These are phyloP conservation scores for Notocelia uddmanniana DNA, from an alignment of 2,888 invertebrate species.

Conservation along the genomic window DNA sequence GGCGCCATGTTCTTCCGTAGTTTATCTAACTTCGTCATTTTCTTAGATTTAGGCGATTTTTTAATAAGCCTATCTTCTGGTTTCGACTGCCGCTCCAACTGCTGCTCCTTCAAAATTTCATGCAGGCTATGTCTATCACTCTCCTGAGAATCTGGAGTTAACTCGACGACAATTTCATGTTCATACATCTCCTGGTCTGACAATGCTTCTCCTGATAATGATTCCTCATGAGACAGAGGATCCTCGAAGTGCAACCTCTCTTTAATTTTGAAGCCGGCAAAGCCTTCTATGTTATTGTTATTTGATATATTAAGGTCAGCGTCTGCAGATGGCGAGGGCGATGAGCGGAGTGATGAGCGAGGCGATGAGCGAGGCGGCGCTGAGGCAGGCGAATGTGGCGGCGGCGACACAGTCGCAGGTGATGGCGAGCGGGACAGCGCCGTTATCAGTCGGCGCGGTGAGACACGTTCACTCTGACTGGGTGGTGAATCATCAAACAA, in stretches of 20 bases:
- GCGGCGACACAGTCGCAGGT: not conserved
- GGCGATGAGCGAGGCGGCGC: not conserved
- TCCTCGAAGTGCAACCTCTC: constrained; percentile 35
- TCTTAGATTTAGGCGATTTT: constrained; percentile 54
- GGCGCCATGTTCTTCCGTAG: constrained; percentile 64
- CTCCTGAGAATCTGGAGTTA: constrained; percentile 29
- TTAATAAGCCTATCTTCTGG: constrained; percentile 26
- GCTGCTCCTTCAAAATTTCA: constrained; percentile 30
- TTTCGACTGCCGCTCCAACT: not conserved
- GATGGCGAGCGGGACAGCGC: constrained; percentile 1
- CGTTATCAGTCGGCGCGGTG: not conserved
- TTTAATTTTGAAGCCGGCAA: constrained; percentile 15
- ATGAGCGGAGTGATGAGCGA: not conserved
- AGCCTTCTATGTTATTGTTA: constrained; percentile 2
- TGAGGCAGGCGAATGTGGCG: not conserved
- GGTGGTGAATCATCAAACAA: constrained; percentile 26
- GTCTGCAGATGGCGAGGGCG: not conserved
- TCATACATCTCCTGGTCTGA: constrained; percentile 34
- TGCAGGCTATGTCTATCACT: constrained; percentile 18
- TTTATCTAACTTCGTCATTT: constrained; percentile 65
- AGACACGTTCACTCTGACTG: not conserved
- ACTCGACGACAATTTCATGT: constrained; percentile 31
- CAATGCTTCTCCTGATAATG: not conserved
- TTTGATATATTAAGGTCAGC: not conserved
- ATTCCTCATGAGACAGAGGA: constrained; percentile 2